Evolutionary conservation across 2,888 invertebrate genomes (phyloP).

Genomic region (Dolichopus griseipennis): DNA sequence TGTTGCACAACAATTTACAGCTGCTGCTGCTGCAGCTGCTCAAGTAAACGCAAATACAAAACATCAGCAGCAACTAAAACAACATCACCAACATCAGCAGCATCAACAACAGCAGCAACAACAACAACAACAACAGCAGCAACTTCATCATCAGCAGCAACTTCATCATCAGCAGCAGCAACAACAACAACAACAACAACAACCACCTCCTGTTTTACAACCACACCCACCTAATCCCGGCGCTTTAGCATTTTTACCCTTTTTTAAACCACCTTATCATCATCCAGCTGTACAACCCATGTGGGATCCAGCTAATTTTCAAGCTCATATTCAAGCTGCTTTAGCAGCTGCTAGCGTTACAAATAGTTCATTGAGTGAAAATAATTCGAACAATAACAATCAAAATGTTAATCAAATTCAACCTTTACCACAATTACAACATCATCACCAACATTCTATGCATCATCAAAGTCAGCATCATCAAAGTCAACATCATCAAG

Average conservation of each 20-base stretch:
- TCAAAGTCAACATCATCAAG: constrained; percentile 11
- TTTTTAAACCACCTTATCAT: constrained; percentile 33
- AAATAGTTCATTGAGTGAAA: not conserved
- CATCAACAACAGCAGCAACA: constrained; percentile 15
- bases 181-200: constrained; percentile 16
- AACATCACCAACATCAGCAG: constrained; percentile 29
- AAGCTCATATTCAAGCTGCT: constrained; percentile 52
- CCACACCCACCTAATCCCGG: constrained; percentile 19
- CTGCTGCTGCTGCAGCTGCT: not conserved
- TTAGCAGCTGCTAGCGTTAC: constrained; percentile 33
- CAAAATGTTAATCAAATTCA: not conserved
- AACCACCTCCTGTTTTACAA: constrained; percentile 12
- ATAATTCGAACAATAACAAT: not conserved
- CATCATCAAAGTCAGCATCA: constrained; percentile 16
- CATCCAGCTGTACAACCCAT: constrained; percentile 36
- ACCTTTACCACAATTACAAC: not conserved
- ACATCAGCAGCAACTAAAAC: constrained; percentile 35
- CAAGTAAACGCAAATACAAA: constrained; percentile 15
- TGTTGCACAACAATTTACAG: constrained; percentile 8
- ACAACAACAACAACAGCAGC: constrained; percentile 27
- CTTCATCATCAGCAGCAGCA: constrained; percentile 22
- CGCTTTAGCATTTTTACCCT: constrained; percentile 32
- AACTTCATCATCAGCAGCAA: constrained; percentile 34
- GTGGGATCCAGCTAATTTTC: constrained; percentile 54
- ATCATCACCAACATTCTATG: constrained; percentile 24